Evolutionary conservation across 23 tunicate species (phyloP).

Genomic region (Phallusia fumigata): DNA sequence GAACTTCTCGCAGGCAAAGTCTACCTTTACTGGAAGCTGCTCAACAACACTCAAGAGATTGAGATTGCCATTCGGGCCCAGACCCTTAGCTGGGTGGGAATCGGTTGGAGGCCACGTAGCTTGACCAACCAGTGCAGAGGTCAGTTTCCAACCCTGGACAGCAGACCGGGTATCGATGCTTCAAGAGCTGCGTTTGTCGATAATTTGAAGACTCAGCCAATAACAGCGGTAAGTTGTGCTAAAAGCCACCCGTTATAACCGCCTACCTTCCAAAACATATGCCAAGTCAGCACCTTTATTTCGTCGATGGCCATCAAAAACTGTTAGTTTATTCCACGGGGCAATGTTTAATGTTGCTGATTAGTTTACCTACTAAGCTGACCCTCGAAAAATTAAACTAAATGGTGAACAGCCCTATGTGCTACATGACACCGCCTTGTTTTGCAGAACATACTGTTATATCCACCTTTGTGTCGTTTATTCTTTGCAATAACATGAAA

Average conservation of each 20-base stretch:
- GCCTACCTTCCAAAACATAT: too few species aligned
- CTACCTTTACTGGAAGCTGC: conserved; percentile 43
- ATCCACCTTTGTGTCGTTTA: too few species aligned
- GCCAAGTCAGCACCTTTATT: neutral
- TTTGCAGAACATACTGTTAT: too few species aligned
- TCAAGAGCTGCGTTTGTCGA: neutral
- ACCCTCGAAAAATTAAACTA: too few species aligned
- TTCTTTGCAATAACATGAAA: too few species aligned
- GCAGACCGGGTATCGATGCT: conserved; percentile 19
- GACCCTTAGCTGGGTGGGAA: conserved; percentile 76
- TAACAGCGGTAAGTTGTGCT: neutral
- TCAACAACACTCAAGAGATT: conserved; percentile 43
- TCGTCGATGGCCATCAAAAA: too few species aligned
- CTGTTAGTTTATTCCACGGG: too few species aligned
- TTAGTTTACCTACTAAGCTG: too few species aligned
- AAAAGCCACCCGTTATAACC: too few species aligned
- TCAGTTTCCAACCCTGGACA: conserved; percentile 17
- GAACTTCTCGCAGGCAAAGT: conserved; percentile 9
- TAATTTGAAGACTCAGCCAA: neutral
- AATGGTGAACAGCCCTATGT: too few species aligned
- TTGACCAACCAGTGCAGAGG: conserved; percentile 29
- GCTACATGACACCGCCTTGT: too few species aligned
- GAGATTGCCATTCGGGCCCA: conserved; percentile 65
- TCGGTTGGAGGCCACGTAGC: conserved; percentile 74
- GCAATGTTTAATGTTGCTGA: too few species aligned